Percentiles rank a stretch among this genome's conserved stretches.
Evolutionary conservation across 2,113 vertebrate species (phyloP).

Genomic region (Cariama cristata): DNA sequence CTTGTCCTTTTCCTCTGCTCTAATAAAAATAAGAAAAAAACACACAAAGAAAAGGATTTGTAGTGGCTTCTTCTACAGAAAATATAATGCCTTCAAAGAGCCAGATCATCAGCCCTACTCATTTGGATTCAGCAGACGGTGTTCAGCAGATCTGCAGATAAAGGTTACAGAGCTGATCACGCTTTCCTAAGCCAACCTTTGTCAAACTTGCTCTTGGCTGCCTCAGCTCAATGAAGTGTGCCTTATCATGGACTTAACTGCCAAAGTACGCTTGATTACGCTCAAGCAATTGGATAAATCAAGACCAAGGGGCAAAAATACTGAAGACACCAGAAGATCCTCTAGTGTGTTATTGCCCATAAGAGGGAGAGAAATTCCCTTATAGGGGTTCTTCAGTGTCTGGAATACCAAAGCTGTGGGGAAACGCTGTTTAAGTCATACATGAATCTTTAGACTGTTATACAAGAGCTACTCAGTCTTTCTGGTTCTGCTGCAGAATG

Average conservation of each 20-base stretch:
- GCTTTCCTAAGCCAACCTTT: not conserved
- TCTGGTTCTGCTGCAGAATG: not conserved
- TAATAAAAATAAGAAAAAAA: not conserved
- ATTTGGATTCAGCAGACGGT: not conserved
- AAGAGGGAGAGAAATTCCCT: not conserved
- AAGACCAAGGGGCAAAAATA: not conserved
- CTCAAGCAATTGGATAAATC: not conserved
- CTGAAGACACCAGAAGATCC: not conserved
- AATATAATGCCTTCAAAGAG: not conserved
- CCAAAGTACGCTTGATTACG: not conserved
- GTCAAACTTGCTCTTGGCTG: not conserved
- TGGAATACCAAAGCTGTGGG: not conserved
- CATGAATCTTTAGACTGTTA: not conserved
- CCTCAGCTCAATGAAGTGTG: not conserved
- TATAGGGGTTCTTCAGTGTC: not conserved
- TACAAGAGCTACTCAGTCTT: not conserved
- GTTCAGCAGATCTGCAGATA: not conserved
- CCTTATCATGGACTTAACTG: not conserved
- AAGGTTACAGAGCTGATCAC: not conserved
- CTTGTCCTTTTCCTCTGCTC: not conserved
- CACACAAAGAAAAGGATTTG: not conserved
- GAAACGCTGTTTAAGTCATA: not conserved
- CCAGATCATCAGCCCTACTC: not conserved
- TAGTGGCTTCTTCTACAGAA: not conserved
- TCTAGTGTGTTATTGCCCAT: fast-evolving